Base-by-base conservation (phyloP, 30 jellyfish, hydroid and myxozoan genomes). In the Nemopilema nomurai region DNA sequence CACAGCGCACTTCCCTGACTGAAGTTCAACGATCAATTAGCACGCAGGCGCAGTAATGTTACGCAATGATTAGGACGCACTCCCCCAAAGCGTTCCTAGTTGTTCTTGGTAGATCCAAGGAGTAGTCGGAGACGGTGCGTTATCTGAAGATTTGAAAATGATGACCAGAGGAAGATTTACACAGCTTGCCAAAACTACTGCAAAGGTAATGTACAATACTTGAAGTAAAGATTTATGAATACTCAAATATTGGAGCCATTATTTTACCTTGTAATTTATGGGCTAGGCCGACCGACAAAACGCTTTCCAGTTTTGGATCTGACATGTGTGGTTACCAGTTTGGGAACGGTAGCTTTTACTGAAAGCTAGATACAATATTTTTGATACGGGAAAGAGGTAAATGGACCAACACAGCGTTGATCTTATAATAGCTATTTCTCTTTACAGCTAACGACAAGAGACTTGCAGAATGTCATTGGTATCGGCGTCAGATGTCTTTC, bases 1-100 rank as follows among this genome's bases (percentile, higher is more conserved):
- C 57, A 41, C 13, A 13, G 57, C 57, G 13, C 16, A 67, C n/a
- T 16, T 28, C 7, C 62, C 25, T 70, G 80, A 70, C 80, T 25
- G 25, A 0, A 26, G 4, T 22, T 28, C 28, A 70, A 25, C 4
- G 1, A 1, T 30, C 32, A 64, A 65, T 67, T 79, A 65, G 8
- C 41, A 65, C 89, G 89, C 89, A 79, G 67, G 89, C 89, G 27
- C 89, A 79, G 17, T 51, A 13, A 28, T 25, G 49, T 64, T 79
- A 18, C 75, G 81, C 75, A 67, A 79, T 70, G 18, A 25, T 24
- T 19, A 7, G 27, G 49, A 70, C 63, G 63, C 17, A 79, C 89
- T 67, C 29, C 89, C 80, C 89, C 89, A 63, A 80, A 80, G 89
- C 89, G 89, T 79, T 66, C 27, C 73, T 69, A 64, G 89, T 65